Conservation (phyloP, 2,888 invertebrate species). For the Synergus umbraculus region DNA sequence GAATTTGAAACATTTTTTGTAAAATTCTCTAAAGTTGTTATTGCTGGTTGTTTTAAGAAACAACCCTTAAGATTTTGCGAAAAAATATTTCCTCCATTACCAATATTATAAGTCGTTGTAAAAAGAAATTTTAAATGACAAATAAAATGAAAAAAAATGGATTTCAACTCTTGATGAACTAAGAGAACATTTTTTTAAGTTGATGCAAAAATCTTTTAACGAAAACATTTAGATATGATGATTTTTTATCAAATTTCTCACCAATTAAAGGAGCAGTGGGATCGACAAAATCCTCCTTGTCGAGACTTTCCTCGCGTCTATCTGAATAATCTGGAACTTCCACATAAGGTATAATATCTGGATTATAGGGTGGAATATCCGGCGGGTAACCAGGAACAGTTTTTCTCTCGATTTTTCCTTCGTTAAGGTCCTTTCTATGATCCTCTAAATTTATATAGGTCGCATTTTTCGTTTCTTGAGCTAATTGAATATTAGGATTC, state of each 20-base stretch:
- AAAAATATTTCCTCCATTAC: no score
- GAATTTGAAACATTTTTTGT: no score
- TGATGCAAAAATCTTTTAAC: conserved; percentile 1
- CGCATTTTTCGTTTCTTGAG: conserved; percentile 37
- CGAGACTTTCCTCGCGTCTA: conserved; percentile 64
- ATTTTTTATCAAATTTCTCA: neutral
- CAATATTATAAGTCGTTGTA: no score
- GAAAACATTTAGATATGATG: conserved; percentile 1
- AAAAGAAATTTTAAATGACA: no score
- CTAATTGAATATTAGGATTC: neutral
- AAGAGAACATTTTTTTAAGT: neutral
- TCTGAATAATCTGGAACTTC: conserved; percentile 68
- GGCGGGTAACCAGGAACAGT: conserved; percentile 44
- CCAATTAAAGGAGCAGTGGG: conserved; percentile 46
- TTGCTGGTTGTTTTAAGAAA: no score
- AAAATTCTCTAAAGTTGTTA: no score
- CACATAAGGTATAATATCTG: conserved; percentile 66
- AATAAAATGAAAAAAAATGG: neutral
- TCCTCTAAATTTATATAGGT: conserved; percentile 59
- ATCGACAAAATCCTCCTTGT: conserved; percentile 60
- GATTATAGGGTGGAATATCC: conserved; percentile 58
- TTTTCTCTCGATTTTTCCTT: neutral
- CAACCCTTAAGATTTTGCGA: no score
- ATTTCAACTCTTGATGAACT: neutral
- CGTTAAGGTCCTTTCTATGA: conserved; percentile 47